Percentiles rank a stretch among this genome's conserved stretches.
Evolutionary conservation across 1,140 invertebrate species (phyloP).

Genomic region (Antheraea pernyi): DNA sequence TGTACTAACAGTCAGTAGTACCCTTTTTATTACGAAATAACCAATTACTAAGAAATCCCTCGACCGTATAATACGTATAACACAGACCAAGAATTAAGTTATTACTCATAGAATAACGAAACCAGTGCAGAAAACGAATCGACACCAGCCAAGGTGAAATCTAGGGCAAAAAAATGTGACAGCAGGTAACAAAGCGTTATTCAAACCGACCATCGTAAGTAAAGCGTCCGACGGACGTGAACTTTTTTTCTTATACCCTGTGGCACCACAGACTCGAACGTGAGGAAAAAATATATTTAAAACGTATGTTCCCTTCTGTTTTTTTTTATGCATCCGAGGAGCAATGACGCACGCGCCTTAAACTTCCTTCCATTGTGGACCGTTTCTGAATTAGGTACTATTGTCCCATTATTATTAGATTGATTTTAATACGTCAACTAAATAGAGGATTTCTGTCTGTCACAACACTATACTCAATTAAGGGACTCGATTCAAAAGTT

Average conservation of each 20-base stretch:
- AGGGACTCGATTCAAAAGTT: neutral
- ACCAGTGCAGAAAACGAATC: neutral
- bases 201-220: neutral
- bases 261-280: neutral
- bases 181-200: neutral
- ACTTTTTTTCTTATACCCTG: neutral
- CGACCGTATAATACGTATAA: neutral
- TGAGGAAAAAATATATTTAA: neutral
- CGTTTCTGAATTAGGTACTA: conserved; percentile 9
- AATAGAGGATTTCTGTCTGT: neutral
- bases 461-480: neutral
- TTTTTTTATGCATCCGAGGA: conserved; percentile 25
- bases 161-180: neutral
- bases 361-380: conserved; percentile 59
- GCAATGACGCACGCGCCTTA: conserved; percentile 51
- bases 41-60: neutral
- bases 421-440: neutral
- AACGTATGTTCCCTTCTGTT: conserved; percentile 15
- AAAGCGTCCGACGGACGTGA: neutral
- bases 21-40: neutral
- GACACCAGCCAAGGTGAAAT: neutral
- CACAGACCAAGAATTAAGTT: neutral
- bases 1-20: neutral
- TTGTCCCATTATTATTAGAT: neutral
- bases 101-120: neutral